Base-by-base conservation (phyloP, 2,797 vertebrate species). In the Todus mexicanus region DNA sequence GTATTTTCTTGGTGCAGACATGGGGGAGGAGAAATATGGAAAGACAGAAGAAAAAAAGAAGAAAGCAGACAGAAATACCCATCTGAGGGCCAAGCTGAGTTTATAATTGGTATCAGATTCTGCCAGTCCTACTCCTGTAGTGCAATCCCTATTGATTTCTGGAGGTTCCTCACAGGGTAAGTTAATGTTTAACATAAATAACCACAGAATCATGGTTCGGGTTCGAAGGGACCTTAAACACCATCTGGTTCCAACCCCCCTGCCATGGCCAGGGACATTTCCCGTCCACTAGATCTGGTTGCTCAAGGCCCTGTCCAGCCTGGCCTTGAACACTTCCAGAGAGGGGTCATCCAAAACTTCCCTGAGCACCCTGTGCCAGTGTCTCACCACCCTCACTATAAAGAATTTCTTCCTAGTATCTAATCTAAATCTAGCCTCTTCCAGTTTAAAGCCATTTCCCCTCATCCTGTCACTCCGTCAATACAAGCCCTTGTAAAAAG, bases 161-260 rank as follows among this genome's bases (percentile, higher is more conserved):
- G 82, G 68, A 72, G 40, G 63, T 89, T 95, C 60, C 72, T 92
- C 79, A 25, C 57, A 59, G 78, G 47, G n/a, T 77, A 74, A 95
- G 72, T 57, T 93, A 69, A 91, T 91, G 47, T 95, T 95, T 92
- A 92, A 92, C 87, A 48, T 84, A 81, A 93, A 83, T 26, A 75
- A n/a, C 48, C 6, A 18, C 47, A 59, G 33, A 45, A 54, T 54
- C 23, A 45, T 12, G 25, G 53, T 56, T 45, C 57, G 51, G 5
- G 4, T 45, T 35, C n/a, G 53, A 45, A 22, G 38, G 17, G 31
- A 15, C 38, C 31, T 26, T 71, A 43, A 56, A 43, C 22, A 2
- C 33, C 69, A 43, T 12, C 38, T 27, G 56, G 51, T 20, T 27
- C 53, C 25, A 45, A 35, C 18, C 15, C 31, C 53, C 15, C n/a